Percentiles rank a stretch among this genome's conserved stretches.
These are phyloP conservation scores for Bilobella aurantiaca DNA, from an alignment of 1,140 invertebrate genomes.

Conservation along the genomic window DNA sequence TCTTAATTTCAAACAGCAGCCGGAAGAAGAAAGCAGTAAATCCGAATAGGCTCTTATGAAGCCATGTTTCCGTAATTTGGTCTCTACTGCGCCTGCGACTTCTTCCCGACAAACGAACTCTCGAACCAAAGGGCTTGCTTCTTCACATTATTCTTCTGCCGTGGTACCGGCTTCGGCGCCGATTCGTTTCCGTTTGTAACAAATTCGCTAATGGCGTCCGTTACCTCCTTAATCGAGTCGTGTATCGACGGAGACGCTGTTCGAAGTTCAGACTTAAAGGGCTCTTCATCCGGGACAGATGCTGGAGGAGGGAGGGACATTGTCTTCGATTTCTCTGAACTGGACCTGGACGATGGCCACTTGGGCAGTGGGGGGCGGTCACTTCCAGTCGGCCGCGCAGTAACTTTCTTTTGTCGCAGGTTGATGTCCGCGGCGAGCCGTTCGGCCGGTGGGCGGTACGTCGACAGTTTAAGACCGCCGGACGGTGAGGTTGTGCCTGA, in stretches of 20 bases:
- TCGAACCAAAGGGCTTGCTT: constrained; percentile 32
- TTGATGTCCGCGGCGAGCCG: constrained; percentile 28
- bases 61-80: not conserved
- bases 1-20: not conserved
- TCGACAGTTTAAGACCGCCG: constrained; percentile 12
- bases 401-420: constrained; percentile 7
- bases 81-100: constrained; percentile 9
- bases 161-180: constrained; percentile 18
- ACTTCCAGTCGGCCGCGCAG: constrained; percentile 15
- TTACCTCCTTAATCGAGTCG: constrained; percentile 34
- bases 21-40: not conserved
- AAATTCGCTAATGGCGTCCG: constrained; percentile 31
- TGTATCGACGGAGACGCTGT: constrained; percentile 19
- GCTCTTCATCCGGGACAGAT: not conserved
- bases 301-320: not conserved
- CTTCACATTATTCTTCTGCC: constrained; percentile 21
- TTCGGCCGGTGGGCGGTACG: constrained; percentile 26
- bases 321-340: constrained; percentile 13
- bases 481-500: constrained; percentile 38
- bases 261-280: not conserved
- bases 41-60: not conserved
- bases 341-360: constrained; percentile 26
- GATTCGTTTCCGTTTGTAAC: constrained; percentile 13
- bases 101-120: constrained; percentile 32
- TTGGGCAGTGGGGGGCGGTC: constrained; percentile 29